Evolutionary conservation across 2,888 invertebrate genomes (phyloP), one percentile per base, ranked within the genome.

Genomic region (Zaprionus obscuricornis): DNA sequence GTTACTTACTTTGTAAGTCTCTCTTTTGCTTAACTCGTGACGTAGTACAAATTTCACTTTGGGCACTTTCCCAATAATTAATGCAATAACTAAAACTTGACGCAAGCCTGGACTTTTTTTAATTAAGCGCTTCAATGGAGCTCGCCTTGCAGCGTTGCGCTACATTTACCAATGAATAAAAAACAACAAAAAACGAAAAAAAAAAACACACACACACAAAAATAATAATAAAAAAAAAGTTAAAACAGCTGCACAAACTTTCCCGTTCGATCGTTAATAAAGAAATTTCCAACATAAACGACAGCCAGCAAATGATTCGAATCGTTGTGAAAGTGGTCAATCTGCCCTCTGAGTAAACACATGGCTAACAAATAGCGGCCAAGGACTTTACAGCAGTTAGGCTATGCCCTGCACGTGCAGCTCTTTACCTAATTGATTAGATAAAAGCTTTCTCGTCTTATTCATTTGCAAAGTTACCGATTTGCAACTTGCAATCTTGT

Each of bases 61-160:
- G 49, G 8, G 24, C 24, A 6, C 40, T 14, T 29, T n/a, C 31
- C 13, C 43, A 43, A 40, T 74, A 81, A 81, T 77, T 84, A 77
- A 69, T 77, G 77, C 70, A 81, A 68, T 65, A 58, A 56, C 39
- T 26, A 37, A 73, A 68, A 34, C 59, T 14, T 24, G 24, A 4
- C 22, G 51, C 40, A 11, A 18, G 7, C 17, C n/a, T n/a, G n/a
- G n/a, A 36, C 16, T 27, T 36, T 59, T 78, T 85, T 81, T 85
- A 81, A 81, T 81, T 84, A 84, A 67, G 60, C 79, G 68, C 65
- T 60, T 58, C 59, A 79, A 65, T 63, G 65, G 36, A 73, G 69
- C 63, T 51, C 62, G 55, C 56, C 13, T 18, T 14, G 39, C 43
- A 37, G 52, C 60, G 74, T 64, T 70, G 46, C 63, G 81, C 81